Percentiles rank a stretch among this genome's conserved stretches.
phyloP scores from a whole-genome alignment of 2,888 invertebrate species.

The Nomada lathburiana region DNA sequence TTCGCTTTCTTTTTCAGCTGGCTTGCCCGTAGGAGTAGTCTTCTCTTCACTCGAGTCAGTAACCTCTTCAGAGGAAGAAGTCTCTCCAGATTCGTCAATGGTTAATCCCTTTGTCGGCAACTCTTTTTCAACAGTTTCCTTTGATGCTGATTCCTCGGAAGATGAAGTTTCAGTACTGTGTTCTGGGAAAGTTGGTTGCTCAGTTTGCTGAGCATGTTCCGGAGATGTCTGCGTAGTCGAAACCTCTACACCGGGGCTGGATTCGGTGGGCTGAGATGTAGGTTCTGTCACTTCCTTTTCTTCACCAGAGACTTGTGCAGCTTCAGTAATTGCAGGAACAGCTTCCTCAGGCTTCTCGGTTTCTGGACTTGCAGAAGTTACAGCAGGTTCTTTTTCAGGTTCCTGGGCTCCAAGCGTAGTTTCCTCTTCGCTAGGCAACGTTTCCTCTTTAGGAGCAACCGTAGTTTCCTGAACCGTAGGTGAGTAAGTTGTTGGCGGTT shows the following conservation, averaged over 20 bases:
- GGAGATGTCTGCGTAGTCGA: constrained; percentile 32
- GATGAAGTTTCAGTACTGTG: constrained; percentile 47
- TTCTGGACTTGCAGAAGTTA: constrained; percentile 11
- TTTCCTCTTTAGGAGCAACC: constrained; percentile 37
- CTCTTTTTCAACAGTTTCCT: constrained; percentile 58
- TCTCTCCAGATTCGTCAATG: constrained; percentile 66
- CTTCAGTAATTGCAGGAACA: constrained; percentile 38
- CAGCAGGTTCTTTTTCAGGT: constrained; percentile 41
- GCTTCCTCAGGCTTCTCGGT: constrained; percentile 44
- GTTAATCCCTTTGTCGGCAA: constrained; percentile 69
- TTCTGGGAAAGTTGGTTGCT: constrained; percentile 52
- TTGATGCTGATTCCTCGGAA: constrained; percentile 57
- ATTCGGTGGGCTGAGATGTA: constrained; percentile 39
- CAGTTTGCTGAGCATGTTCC: constrained; percentile 46
- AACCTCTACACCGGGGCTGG: constrained; percentile 33
- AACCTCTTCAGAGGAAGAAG: constrained; percentile 63
- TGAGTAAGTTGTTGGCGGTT: constrained; percentile 68
- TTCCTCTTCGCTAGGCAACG: constrained; percentile 32
- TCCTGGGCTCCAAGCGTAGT: neutral
- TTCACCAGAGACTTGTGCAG: constrained; percentile 6
- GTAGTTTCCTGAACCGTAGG: constrained; percentile 62
- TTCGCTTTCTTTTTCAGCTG: neutral
- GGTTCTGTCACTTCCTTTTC: constrained; percentile 50
- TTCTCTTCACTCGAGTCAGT: constrained; percentile 19
- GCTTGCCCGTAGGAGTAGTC: neutral